These are phyloP conservation scores for Pangasius mekongensis DNA, from an alignment of 2,797 vertebrate genomes.

Conservation along the genomic window DNA sequence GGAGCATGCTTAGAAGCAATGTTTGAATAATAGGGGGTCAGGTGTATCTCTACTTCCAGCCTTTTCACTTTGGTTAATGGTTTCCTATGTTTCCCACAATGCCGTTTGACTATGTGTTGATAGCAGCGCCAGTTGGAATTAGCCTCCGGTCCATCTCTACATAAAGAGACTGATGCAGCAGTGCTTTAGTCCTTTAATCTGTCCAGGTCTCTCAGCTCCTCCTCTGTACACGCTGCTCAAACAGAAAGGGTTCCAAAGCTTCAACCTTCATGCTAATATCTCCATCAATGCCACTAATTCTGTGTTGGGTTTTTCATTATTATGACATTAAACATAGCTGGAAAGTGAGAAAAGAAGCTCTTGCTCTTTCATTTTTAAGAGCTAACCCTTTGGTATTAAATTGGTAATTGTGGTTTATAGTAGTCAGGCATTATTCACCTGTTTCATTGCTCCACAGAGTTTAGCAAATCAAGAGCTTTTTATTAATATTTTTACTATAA, in stretches of 20 bases:
- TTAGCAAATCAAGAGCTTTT: neutral
- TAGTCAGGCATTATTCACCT: neutral
- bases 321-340: neutral
- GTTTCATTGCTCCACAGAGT: neutral
- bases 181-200: neutral
- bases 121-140: neutral
- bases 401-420: neutral
- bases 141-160: neutral
- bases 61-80: neutral
- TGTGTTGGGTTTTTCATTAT: neutral
- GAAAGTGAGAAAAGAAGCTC: neutral
- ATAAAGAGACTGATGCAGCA: neutral
- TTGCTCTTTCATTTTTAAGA: neutral
- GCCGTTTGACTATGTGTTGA: neutral
- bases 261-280: neutral
- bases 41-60: neutral
- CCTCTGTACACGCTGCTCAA: neutral
- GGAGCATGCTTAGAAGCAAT: neutral
- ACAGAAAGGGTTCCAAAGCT: neutral
- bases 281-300: neutral
- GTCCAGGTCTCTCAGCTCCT: neutral
- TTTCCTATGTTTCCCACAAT: neutral
- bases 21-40: neutral
- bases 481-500: neutral
- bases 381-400: neutral